Evolutionary conservation across 2,113 vertebrate genomes (phyloP).

Genomic region (Dipodomys merriami): DNA sequence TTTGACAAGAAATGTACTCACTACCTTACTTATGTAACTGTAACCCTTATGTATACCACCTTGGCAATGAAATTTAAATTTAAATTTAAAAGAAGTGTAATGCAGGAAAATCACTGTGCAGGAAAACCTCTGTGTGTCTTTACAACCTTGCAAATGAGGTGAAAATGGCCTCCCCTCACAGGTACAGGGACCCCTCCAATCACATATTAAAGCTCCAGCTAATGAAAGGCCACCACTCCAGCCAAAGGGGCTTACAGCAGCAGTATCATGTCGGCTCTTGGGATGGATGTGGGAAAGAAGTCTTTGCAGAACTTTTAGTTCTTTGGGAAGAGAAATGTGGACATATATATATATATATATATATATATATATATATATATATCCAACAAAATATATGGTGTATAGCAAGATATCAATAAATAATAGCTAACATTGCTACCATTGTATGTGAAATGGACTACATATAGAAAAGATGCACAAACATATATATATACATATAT

Average conservation of each 20-base stretch:
- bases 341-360: too few species aligned
- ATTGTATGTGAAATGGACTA: neutral
- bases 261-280: accelerated
- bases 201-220: too few species aligned
- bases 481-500: neutral
- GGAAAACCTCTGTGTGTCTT: neutral
- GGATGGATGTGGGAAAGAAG: neutral
- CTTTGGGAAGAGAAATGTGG: neutral
- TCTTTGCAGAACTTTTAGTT: neutral
- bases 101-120: neutral
- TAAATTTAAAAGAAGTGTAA: neutral
- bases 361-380: too few species aligned
- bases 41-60: too few species aligned
- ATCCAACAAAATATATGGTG: neutral
- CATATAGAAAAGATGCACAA: neutral
- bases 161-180: neutral
- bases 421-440: neutral
- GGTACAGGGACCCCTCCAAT: neutral
- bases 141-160: too few species aligned
- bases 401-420: neutral
- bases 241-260: neutral
- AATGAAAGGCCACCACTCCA: neutral
- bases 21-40: too few species aligned
- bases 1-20: too few species aligned
- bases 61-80: too few species aligned